phyloP scores from a whole-genome alignment of 2,113 vertebrate genomes.

The Stigmatopora argus region DNA sequence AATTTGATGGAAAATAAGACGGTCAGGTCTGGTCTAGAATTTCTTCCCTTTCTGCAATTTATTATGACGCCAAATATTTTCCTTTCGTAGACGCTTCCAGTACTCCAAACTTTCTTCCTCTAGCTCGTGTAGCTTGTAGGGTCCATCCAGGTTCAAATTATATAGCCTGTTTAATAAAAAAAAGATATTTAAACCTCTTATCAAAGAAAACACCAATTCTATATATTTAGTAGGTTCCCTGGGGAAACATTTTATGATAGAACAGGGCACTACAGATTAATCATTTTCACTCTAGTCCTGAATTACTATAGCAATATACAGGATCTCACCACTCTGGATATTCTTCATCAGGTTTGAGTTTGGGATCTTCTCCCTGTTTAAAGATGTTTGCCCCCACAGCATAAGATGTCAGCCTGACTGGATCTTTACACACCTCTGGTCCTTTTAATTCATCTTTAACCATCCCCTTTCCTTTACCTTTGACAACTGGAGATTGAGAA shows the following conservation, averaged over 20 bases:
- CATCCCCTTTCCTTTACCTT: slow-evolving; percentile 9
- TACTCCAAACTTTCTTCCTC: slow-evolving; percentile 1
- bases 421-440: slow-evolving; percentile 11
- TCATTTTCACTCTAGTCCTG: too few relatives aligned
- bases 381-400: slow-evolving; percentile 8
- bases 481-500: background rate
- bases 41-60: slow-evolving; percentile 6
- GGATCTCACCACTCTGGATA: slow-evolving; percentile 9
- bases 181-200: too few relatives aligned
- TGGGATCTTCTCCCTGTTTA: slow-evolving; percentile 5
- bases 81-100: slow-evolving; percentile 11
- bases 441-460: slow-evolving; percentile 7
- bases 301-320: too few relatives aligned
- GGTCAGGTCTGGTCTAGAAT: background rate
- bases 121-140: background rate
- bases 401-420: slow-evolving; percentile 2
- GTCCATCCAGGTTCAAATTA: background rate
- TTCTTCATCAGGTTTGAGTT: background rate
- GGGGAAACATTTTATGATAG: too few relatives aligned
- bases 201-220: too few relatives aligned
- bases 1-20: too few relatives aligned
- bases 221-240: background rate
- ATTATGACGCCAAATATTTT: slow-evolving; percentile 10
- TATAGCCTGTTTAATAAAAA: background rate
- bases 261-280: too few relatives aligned